A percentile compares a stretch with the other conserved stretches of the same genome.
Evolutionary conservation across 53 echinoderm and acorn worm genomes (phyloP).

Genomic region (Holothuria leucospilota): DNA sequence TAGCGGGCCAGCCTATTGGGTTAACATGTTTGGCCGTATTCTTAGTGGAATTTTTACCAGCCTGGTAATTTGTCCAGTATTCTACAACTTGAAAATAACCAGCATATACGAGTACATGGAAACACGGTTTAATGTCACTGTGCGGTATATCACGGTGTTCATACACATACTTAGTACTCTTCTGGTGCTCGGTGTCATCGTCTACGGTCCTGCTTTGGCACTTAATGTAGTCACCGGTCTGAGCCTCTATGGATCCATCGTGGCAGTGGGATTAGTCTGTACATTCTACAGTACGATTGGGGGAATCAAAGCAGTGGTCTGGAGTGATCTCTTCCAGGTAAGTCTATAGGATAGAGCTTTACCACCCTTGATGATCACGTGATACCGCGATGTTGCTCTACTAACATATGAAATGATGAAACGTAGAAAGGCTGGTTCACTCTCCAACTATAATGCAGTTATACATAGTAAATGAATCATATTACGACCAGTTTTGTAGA

Average conservation of each 20-base stretch:
- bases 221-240: slow-evolving; percentile 35
- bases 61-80: neutral
- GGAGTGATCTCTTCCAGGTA: slow-evolving; percentile 44
- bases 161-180: neutral
- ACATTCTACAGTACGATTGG: slow-evolving; percentile 44
- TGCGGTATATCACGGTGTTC: slow-evolving; percentile 26
- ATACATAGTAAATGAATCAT: too few species aligned
- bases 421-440: too few species aligned
- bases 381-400: too few species aligned
- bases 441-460: too few species aligned
- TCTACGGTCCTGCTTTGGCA: slow-evolving; percentile 36
- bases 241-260: slow-evolving; percentile 2
- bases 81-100: slow-evolving; percentile 33
- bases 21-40: neutral
- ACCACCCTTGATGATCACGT: too few species aligned
- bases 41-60: neutral
- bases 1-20: neutral
- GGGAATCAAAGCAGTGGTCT: slow-evolving; percentile 27
- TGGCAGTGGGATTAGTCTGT: slow-evolving; percentile 17
- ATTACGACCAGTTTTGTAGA: too few species aligned
- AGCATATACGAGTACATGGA: slow-evolving; percentile 45
- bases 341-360: neutral
- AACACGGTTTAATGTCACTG: slow-evolving; percentile 11
- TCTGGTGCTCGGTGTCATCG: slow-evolving; percentile 4
- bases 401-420: too few species aligned